phyloP scores from a whole-genome alignment of 2,888 invertebrate species.

The Maniola hyperantus region DNA sequence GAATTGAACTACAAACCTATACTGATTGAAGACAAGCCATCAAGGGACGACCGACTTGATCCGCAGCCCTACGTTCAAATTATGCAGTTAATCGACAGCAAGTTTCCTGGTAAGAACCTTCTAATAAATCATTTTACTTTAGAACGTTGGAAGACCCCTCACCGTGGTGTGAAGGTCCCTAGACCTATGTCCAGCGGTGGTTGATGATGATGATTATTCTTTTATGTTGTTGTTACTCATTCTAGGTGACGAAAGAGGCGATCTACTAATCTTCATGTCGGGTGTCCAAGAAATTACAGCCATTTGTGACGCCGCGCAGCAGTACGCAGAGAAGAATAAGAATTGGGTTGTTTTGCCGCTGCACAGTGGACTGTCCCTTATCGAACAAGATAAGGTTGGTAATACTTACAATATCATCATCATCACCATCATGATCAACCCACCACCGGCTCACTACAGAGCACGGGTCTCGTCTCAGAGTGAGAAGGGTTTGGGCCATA shows the following conservation, averaged over 20 bases:
- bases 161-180: no score
- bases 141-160: no score
- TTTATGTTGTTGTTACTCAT: neutral
- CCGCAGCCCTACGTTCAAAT: conserved; percentile 96
- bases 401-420: no score
- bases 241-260: conserved; percentile 92
- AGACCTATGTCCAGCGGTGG: no score
- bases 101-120: conserved; percentile 86
- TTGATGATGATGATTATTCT: no score
- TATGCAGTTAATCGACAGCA: conserved; percentile 94
- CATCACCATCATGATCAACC: no score
- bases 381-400: conserved; percentile 96
- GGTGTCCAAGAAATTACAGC: conserved; percentile 96
- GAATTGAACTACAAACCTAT: conserved; percentile 92
- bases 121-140: neutral
- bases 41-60: conserved; percentile 90
- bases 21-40: conserved; percentile 75
- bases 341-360: conserved; percentile 96
- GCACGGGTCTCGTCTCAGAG: no score
- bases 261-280: conserved; percentile 96
- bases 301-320: conserved; percentile 92
- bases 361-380: conserved; percentile 95
- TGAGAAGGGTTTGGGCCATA: no score
- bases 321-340: conserved; percentile 89
- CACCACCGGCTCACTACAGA: no score